Evolutionary conservation across 2,797 vertebrate species (phyloP), one percentile per base, ranked within the genome.

Genomic region (Margarornis squamiger): DNA sequence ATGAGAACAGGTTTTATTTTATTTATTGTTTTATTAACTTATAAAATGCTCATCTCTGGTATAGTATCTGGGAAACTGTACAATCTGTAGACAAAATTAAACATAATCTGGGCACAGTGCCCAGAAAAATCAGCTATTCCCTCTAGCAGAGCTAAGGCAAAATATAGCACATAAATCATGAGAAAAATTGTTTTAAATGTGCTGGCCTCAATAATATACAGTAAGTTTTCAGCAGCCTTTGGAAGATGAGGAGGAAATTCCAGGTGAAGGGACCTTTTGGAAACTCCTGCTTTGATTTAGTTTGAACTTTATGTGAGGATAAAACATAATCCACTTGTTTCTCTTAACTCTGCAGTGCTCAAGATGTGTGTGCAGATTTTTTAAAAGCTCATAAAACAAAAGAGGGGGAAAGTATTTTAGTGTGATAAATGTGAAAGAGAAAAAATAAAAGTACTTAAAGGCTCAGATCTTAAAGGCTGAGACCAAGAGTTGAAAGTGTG

Each of bases 1-100:
- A 94, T 82, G 67, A 95, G 92, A 94, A 91, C 83, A 92, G 86
- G 89, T 92, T 96, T 95, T 48, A 80, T 95, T 95, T 95, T 95
- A 93, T 95, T 95, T 92, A 92, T 96, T 94, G 86, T 96, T 96
- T 96, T 92, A 97, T 95, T 96, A 96, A 95, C 87, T 95, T 95
- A 91, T 91, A 96, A 96, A 96, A 90, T 93, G 67, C 22, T 91
- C 78, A 48, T 96, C 88, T 93, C 95, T 96, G 90, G 65, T 96
- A 85, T 82, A 92, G 72, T 85, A 92, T 96, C 96, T 96, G 95
- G 93, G 93, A 96, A 97, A 93, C 84, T 89, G 88, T 88, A 79
- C 57, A 49, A 86, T 96, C 91, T 91, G 82, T 52, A 85, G 88
- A 86, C 84, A 91, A 94, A 96, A 97, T 97, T 96, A 97, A 97